A percentile compares a stretch with the other conserved stretches of the same genome.
Conservation (phyloP, 2,797 vertebrate species). For the Sebastes hubbsi region DNA sequence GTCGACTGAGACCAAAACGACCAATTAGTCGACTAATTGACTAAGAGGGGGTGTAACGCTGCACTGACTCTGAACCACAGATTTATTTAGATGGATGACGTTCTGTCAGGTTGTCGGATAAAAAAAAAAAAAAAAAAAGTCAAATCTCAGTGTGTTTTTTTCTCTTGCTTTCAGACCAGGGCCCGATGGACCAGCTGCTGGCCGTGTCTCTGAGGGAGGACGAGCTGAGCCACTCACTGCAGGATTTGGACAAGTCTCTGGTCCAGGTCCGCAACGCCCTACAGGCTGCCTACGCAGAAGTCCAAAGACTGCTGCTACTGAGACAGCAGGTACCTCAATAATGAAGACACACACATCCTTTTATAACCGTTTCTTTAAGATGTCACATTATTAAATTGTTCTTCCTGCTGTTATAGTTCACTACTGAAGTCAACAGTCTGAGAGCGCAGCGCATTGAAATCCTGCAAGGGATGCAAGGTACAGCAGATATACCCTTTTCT, state of each 20-base stretch:
- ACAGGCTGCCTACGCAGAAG: constrained; percentile 88
- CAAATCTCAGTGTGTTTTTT: not conserved
- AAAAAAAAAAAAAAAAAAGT: too few species aligned
- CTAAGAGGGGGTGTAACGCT: not conserved
- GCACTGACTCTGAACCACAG: not conserved
- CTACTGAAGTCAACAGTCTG: constrained; percentile 88
- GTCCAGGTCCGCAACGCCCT: constrained; percentile 85
- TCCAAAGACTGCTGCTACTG: constrained; percentile 87
- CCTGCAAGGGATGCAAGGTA: constrained; percentile 92
- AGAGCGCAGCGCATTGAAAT: constrained; percentile 91
- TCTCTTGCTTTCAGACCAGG: constrained; percentile 77
- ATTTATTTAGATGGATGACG: not conserved
- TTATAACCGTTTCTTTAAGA: not conserved
- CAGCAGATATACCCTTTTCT: too few species aligned
- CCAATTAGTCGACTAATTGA: too few species aligned
- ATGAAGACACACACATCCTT: not conserved
- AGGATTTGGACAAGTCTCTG: constrained; percentile 86
- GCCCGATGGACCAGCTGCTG: constrained; percentile 88
- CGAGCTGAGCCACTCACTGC: constrained; percentile 86
- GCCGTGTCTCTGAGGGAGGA: constrained; percentile 91
- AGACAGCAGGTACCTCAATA: constrained; percentile 87
- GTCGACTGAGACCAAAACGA: too few species aligned
- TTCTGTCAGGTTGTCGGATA: not conserved
- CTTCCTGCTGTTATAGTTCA: constrained; percentile 79
- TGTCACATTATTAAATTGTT: not conserved